Percentiles rank a stretch among this genome's conserved stretches.
Evolutionary conservation across 2,113 vertebrate species (phyloP).

Genomic region (Bubo bubo): DNA sequence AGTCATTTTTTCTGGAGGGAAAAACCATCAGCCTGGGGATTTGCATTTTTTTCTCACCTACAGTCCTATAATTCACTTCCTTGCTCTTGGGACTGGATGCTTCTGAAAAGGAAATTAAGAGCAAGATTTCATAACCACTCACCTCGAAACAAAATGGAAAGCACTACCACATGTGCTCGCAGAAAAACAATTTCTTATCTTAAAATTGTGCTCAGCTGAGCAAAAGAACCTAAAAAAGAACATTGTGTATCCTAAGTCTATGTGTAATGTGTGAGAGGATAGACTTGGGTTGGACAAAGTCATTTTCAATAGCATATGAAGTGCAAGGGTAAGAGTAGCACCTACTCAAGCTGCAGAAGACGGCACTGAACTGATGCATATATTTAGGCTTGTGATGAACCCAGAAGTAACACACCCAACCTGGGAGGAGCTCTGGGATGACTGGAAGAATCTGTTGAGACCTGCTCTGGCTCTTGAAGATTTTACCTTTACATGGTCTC

Average conservation of each 20-base stretch:
- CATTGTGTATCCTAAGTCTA: background rate
- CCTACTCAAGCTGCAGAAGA: background rate
- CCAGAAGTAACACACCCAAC: background rate
- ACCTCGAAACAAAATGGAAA: constrained; percentile 39
- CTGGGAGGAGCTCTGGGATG: background rate
- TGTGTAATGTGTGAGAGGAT: background rate
- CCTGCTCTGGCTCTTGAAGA: background rate
- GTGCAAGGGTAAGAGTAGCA: background rate
- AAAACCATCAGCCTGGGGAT: background rate
- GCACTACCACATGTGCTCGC: background rate
- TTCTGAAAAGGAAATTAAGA: constrained; percentile 57
- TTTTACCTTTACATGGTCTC: background rate
- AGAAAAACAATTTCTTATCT: constrained; percentile 35
- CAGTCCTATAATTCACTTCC: constrained; percentile 37
- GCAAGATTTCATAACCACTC: constrained; percentile 51
- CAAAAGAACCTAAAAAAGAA: constrained; percentile 29
- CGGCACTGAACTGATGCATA: fast-evolving
- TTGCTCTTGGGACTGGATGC: constrained; percentile 9
- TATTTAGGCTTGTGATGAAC: background rate
- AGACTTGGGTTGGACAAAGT: background rate
- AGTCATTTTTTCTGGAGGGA: background rate
- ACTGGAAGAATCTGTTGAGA: background rate
- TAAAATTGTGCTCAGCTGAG: constrained; percentile 22
- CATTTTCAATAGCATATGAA: background rate
- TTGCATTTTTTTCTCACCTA: constrained; percentile 34